Percentiles rank a stretch among this genome's conserved stretches.
These are phyloP conservation scores for Pygoscelis adeliae DNA, from an alignment of 2,113 vertebrate genomes.

Conservation along the genomic window DNA sequence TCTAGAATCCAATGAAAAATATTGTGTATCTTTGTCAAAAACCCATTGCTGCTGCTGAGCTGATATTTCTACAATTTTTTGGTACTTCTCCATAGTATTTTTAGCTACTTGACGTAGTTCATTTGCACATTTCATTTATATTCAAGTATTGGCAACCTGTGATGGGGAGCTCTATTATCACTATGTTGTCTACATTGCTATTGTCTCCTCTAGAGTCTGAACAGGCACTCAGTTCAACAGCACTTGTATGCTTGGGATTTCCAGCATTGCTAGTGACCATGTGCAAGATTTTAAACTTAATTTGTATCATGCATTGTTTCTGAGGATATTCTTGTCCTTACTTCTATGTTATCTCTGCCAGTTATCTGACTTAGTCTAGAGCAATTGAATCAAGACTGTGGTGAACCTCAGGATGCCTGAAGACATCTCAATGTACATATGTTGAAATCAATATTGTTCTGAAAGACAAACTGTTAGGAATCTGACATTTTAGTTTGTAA, in stretches of 20 bases:
- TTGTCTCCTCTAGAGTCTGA: not conserved
- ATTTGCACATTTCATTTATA: not conserved
- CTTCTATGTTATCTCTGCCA: not conserved
- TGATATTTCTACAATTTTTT: not conserved
- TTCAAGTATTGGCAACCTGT: not conserved
- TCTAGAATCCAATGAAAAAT: not conserved
- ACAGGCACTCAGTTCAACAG: not conserved
- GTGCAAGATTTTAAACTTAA: not conserved
- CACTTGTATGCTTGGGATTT: not conserved
- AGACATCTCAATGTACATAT: not conserved
- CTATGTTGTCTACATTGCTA: not conserved
- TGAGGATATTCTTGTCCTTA: not conserved
- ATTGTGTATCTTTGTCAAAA: not conserved
- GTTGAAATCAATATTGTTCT: not conserved
- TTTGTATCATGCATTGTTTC: not conserved
- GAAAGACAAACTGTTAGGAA: not conserved
- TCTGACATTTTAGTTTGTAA: not conserved
- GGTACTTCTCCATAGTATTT: not conserved
- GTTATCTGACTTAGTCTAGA: not conserved
- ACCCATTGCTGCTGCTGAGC: not conserved
- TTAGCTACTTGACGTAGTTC: not conserved
- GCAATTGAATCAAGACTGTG: not conserved
- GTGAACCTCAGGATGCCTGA: not conserved
- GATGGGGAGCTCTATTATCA: not conserved
- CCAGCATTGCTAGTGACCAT: not conserved